These are phyloP conservation scores for Chydorus sphaericus DNA, from an alignment of 2,888 invertebrate genomes.

Conservation along the genomic window DNA sequence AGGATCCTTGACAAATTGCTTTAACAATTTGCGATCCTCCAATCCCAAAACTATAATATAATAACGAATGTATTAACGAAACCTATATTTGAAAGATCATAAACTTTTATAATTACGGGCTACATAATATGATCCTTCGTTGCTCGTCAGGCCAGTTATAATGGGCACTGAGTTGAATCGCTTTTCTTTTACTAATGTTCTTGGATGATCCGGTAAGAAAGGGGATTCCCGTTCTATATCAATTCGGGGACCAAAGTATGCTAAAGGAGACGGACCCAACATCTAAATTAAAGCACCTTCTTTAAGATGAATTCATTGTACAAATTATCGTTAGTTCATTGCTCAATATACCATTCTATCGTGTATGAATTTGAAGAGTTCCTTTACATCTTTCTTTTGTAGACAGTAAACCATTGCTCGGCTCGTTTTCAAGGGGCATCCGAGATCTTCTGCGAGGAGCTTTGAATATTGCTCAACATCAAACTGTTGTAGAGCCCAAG, in stretches of 20 bases:
- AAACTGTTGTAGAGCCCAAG: slow-evolving; percentile 18
- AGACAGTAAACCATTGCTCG: slow-evolving; percentile 13
- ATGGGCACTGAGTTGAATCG: not conserved
- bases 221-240: not conserved
- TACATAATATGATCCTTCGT: not conserved
- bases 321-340: not conserved
- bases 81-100: not conserved
- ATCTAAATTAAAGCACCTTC: not conserved
- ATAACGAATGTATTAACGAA: not conserved
- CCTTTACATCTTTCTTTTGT: not conserved
- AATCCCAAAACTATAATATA: not conserved
- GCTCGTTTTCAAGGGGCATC: slow-evolving; percentile 2
- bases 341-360: not conserved
- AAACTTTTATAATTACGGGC: not conserved
- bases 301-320: not conserved
- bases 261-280: not conserved
- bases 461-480: not conserved
- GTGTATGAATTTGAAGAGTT: slow-evolving; percentile 4
- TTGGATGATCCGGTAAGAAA: not conserved
- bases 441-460: slow-evolving; percentile 6
- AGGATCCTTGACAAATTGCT: not conserved
- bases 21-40: not conserved
- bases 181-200: not conserved
- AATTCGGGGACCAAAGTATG: slow-evolving; percentile 5
- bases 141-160: not conserved